Evolutionary conservation across 2,797 vertebrate species (phyloP).

Genomic region (Lutjanus argentimaculatus): DNA sequence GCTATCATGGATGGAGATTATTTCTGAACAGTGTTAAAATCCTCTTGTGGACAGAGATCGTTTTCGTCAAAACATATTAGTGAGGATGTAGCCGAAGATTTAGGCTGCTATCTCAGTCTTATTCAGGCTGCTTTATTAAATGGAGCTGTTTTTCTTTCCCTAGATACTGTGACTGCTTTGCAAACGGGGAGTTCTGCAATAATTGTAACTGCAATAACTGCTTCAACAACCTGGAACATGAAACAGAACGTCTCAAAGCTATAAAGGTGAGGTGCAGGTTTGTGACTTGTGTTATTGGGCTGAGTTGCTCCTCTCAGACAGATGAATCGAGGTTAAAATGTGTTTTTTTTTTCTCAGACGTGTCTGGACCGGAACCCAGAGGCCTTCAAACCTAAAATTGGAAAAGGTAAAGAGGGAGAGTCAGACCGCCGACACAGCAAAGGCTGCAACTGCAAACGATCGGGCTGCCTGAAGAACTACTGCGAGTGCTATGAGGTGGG

Average conservation of each 20-base stretch:
- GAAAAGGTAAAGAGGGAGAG: slow-evolving; percentile 98
- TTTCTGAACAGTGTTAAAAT: too few relatives aligned
- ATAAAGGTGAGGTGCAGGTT: slow-evolving; percentile 91
- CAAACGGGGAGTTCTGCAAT: slow-evolving; percentile 98
- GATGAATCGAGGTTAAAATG: not conserved
- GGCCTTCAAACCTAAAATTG: slow-evolving; percentile 99
- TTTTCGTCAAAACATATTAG: too few relatives aligned
- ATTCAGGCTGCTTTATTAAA: not conserved
- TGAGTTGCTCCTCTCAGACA: not conserved
- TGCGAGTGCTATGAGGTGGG: slow-evolving; percentile 98
- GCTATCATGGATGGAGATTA: too few relatives aligned
- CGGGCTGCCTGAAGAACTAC: slow-evolving; percentile 99
- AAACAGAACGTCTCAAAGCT: slow-evolving; percentile 97
- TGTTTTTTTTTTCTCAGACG: slow-evolving; percentile 84
- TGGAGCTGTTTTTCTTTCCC: not conserved
- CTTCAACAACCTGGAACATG: slow-evolving; percentile 98
- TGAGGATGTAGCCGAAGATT: too few relatives aligned
- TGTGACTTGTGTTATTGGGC: not conserved
- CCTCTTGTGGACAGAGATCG: too few relatives aligned
- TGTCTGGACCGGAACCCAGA: slow-evolving; percentile 98
- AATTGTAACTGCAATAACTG: slow-evolving; percentile 99
- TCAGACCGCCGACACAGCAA: slow-evolving; percentile 98
- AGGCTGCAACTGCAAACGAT: slow-evolving; percentile 98
- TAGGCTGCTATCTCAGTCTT: not conserved
- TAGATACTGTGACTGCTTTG: slow-evolving; percentile 99